Evolutionary conservation across 2,888 invertebrate species (phyloP).

Genomic region (Coremacera marginata): DNA sequence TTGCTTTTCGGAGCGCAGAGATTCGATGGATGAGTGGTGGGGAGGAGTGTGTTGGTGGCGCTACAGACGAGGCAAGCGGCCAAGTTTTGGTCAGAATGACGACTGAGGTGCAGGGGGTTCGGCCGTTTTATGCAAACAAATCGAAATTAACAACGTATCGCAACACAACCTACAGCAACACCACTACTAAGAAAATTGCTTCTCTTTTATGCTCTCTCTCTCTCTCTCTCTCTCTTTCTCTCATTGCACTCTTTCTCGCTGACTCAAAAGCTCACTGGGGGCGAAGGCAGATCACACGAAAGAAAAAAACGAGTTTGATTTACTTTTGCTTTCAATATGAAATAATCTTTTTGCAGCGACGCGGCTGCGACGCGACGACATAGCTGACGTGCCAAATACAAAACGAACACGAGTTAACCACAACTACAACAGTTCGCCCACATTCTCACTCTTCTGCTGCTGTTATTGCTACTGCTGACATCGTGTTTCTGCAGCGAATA

Average conservation of each 20-base stretch:
- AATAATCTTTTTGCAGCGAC: slow-evolving; percentile 56
- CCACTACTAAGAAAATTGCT: slow-evolving; percentile 24
- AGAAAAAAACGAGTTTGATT: slow-evolving; percentile 45
- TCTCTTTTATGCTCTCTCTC: background rate
- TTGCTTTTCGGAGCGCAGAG: slow-evolving; percentile 34
- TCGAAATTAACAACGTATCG: slow-evolving; percentile 41
- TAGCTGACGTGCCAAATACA: slow-evolving; percentile 28
- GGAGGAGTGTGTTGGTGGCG: background rate
- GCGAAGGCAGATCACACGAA: background rate
- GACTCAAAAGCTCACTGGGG: slow-evolving; percentile 13
- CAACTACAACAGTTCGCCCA: slow-evolving; percentile 16
- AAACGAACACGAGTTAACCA: background rate
- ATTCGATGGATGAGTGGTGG: background rate
- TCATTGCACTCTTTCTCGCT: background rate
- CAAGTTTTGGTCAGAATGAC: too few relatives aligned
- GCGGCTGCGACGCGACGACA: slow-evolving; percentile 37
- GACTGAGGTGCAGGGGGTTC: slow-evolving; percentile 2
- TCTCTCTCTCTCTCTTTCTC: slow-evolving; percentile 8
- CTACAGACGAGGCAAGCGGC: too few relatives aligned
- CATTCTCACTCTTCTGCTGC: background rate
- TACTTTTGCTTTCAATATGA: slow-evolving; percentile 69
- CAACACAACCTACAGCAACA: slow-evolving; percentile 50
- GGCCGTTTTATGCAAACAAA: slow-evolving; percentile 44
- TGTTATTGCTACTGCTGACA: background rate
- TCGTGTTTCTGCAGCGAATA: slow-evolving; percentile 46